Percentiles rank a stretch among this genome's conserved stretches.
These are phyloP conservation scores for Harlomillsia oculata DNA, from an alignment of 1,140 invertebrate species.

Conservation along the genomic window DNA sequence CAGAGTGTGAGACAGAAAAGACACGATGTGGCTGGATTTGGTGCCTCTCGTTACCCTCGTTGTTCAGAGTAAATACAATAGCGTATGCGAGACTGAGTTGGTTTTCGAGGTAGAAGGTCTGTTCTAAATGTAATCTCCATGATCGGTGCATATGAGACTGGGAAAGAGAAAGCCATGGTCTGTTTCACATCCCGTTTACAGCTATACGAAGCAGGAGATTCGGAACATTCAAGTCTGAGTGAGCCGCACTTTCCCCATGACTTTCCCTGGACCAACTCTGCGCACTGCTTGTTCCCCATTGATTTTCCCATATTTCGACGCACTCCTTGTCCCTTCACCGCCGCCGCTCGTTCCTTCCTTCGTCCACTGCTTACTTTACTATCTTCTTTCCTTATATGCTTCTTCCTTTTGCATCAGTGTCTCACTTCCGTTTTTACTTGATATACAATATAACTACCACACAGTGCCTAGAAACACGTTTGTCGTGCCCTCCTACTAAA, in stretches of 20 bases:
- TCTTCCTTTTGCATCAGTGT: not conserved
- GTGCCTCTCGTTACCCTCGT: too few relatives aligned
- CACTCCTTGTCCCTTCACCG: conserved; percentile 16
- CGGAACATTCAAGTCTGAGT: not conserved
- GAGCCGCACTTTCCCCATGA: conserved; percentile 8
- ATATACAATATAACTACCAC: too few relatives aligned
- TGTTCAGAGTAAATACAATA: too few relatives aligned
- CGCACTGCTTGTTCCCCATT: conserved; percentile 34
- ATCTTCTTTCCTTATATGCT: not conserved
- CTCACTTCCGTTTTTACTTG: not conserved
- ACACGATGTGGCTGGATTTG: too few relatives aligned
- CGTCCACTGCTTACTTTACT: not conserved
- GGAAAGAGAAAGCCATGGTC: too few relatives aligned
- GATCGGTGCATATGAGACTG: too few relatives aligned
- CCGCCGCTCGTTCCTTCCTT: not conserved
- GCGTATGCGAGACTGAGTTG: too few relatives aligned
- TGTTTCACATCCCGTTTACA: not conserved
- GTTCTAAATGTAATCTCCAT: too few relatives aligned
- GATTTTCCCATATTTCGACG: conserved; percentile 27
- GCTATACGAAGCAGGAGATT: not conserved
- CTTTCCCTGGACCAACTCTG: conserved; percentile 19
- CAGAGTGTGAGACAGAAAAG: too few relatives aligned
- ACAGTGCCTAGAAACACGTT: too few relatives aligned
- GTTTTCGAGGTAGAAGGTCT: too few relatives aligned
- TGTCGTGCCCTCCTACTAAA: too few relatives aligned